These are phyloP conservation scores for Panorpa germanica DNA, from an alignment of 2,888 invertebrate genomes.

Conservation along the genomic window DNA sequence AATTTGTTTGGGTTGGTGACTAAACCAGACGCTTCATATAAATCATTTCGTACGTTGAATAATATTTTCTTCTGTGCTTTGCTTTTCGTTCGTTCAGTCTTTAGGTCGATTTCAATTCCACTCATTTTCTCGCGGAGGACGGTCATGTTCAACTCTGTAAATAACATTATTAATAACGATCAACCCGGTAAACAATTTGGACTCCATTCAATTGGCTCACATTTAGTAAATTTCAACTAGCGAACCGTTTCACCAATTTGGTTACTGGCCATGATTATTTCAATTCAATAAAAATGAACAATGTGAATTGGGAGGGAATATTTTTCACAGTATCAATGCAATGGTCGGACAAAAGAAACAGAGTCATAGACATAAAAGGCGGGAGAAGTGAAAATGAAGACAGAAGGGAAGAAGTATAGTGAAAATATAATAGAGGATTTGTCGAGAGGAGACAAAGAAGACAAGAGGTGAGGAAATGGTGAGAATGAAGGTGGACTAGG, in stretches of 20 bases:
- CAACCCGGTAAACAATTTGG: slow-evolving; percentile 4
- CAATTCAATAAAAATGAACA: slow-evolving; percentile 11
- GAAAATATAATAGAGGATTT: too few relatives aligned
- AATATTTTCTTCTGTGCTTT: slow-evolving; percentile 40
- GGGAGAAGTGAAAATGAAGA: too few relatives aligned
- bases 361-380: too few relatives aligned
- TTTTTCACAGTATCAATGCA: too few relatives aligned
- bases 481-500: too few relatives aligned
- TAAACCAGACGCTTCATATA: slow-evolving; percentile 57
- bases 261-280: slow-evolving; percentile 7
- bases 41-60: slow-evolving; percentile 60
- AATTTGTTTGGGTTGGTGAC: slow-evolving; percentile 54
- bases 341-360: too few relatives aligned
- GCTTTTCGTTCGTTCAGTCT: slow-evolving; percentile 41
- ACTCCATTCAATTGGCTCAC: not conserved
- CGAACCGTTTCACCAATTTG: too few relatives aligned
- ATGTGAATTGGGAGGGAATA: slow-evolving; percentile 14
- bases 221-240: too few relatives aligned
- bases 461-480: too few relatives aligned
- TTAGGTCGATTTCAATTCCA: slow-evolving; percentile 50
- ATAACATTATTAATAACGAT: slow-evolving; percentile 8
- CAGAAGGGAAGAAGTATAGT: too few relatives aligned
- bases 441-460: too few relatives aligned
- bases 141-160: slow-evolving; percentile 48
- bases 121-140: slow-evolving; percentile 60